Conservation (phyloP, 2,797 vertebrate species). For the Hoplostethus mediterraneus region DNA sequence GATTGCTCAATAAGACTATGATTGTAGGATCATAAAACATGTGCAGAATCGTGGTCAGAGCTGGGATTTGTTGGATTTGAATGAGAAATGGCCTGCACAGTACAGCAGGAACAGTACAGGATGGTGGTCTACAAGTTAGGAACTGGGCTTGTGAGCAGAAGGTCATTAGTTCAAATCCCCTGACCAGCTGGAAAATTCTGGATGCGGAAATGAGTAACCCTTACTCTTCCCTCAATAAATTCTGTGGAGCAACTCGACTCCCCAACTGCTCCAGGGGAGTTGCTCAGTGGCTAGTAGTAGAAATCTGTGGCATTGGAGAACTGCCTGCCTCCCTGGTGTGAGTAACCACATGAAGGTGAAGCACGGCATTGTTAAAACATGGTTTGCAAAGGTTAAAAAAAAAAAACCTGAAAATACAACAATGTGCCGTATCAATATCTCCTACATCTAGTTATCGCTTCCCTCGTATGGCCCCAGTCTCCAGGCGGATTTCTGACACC, state of each 20-base stretch:
- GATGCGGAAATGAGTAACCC: background rate
- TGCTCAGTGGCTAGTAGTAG: background rate
- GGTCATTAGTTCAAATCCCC: background rate
- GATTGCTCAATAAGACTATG: slow-evolving; percentile 29
- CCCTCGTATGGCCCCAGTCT: slow-evolving; percentile 4
- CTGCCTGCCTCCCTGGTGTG: background rate
- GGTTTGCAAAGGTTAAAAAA: background rate
- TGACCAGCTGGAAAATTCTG: background rate
- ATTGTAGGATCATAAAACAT: slow-evolving; percentile 15
- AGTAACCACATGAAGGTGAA: slow-evolving; percentile 19
- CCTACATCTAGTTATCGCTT: slow-evolving; percentile 22
- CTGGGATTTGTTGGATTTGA: slow-evolving; percentile 6
- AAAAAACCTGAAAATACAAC: slow-evolving; percentile 35
- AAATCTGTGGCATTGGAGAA: slow-evolving; percentile 4
- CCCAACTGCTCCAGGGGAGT: background rate
- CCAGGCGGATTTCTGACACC: slow-evolving; percentile 41
- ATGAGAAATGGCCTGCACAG: background rate
- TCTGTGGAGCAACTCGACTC: background rate
- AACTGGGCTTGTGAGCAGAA: background rate
- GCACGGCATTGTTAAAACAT: slow-evolving; percentile 16
- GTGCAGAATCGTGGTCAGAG: background rate
- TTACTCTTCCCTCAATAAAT: background rate
- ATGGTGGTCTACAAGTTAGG: background rate
- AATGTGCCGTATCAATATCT: slow-evolving; percentile 5
- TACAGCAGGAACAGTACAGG: background rate